Evolutionary conservation across 1,140 invertebrate species (phyloP).

Genomic region (Rhopalosiphum padi): DNA sequence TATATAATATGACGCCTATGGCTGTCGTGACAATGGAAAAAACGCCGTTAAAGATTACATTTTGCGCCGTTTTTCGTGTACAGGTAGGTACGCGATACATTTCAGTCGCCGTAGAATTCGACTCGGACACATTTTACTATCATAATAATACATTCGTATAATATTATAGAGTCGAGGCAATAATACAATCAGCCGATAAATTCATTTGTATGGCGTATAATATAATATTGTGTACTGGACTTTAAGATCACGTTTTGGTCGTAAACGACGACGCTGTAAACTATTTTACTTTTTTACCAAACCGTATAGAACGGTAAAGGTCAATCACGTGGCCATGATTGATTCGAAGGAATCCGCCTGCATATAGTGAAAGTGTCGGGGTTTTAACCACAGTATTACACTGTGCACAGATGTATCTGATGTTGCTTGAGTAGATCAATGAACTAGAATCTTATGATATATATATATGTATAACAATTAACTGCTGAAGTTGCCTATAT

Average conservation of each 20-base stretch:
- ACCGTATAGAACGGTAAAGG: not conserved
- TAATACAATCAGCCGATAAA: not conserved
- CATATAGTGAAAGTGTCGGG: conserved; percentile 25
- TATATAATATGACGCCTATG: conserved; percentile 16
- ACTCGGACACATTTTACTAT: not conserved
- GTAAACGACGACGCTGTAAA: conserved; percentile 13
- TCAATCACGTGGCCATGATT: conserved; percentile 38
- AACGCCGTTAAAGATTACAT: conserved; percentile 21
- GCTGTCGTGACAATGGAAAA: conserved; percentile 40
- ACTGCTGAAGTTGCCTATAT: not conserved
- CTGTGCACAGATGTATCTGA: not conserved
- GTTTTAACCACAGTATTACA: not conserved
- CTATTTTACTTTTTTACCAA: conserved; percentile 2
- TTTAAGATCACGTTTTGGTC: not conserved
- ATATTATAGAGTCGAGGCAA: not conserved
- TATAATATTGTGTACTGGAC: not conserved
- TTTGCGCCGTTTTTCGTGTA: conserved; percentile 13
- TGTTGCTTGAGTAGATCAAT: not conserved
- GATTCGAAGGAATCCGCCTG: conserved; percentile 9
- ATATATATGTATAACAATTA: not conserved
- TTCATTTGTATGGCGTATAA: not conserved
- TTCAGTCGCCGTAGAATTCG: conserved; percentile 1
- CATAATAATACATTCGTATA: not conserved
- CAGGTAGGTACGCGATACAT: not conserved
- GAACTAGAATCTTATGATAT: not conserved